Base-by-base conservation (phyloP, 1,140 invertebrate species). In the Lepidotrigona ventralis region DNA sequence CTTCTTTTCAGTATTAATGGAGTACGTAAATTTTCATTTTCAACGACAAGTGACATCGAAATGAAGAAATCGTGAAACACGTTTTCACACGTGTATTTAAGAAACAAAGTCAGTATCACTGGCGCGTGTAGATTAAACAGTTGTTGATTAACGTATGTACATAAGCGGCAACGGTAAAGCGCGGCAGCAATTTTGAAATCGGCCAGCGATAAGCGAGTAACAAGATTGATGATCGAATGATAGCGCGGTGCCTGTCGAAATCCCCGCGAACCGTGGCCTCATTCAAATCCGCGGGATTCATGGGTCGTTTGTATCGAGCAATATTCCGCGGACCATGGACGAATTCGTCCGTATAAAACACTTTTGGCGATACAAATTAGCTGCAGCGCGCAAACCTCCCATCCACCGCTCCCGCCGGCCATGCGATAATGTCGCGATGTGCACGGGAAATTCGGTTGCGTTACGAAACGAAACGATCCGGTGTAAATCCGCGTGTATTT, bases 221-320 rank as follows among this genome's bases (percentile, higher is more conserved):
- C 66, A 85, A 88, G 84, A 88, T 88, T 85, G 86, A 88, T 88
- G 87, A 88, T 88, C 79, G 86, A 88, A 88, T 88, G 87, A 88
- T 88, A 81, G 39, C 69, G 68, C 68, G 84, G 78, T 86, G 84
- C 64, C 81, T 80, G 73, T 88, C 80, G 84, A 88, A 88, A 88
- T 81, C 76, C 78, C 84, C 64, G 86, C 68, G 84, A 88, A 79
- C 71, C 71, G 71, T 85, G 56, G 77, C 74, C 87, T 46, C 81
- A 81, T 89, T 88, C 88, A 81, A 89, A 89, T 86, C 77, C 83
- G 75, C 70, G 78, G 85, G 85, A 88, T 84, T 84, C 84, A 86
- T 88, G 81, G 81, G 58, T 84, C 87, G 80, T 79, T 81, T 64
- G 79, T 78, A 82, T 84, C 77, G 70, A 51, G 79, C 81, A 86